Base-by-base conservation (phyloP, 2,797 vertebrate species). In the Danio albolineatus region DNA sequence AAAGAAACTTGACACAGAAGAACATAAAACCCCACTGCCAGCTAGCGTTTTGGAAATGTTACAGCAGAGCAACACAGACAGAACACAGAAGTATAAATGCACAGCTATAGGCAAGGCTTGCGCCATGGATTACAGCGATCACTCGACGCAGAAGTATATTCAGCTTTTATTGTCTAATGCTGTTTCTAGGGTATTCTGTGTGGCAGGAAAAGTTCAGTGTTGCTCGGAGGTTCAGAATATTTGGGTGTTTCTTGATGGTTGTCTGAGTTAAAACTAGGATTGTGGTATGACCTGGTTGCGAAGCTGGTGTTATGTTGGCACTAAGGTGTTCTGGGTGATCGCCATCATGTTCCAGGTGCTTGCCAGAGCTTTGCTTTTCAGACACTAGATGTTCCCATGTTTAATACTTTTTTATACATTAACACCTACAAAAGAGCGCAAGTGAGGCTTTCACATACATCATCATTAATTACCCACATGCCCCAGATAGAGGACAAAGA, bases 381-480 rank as follows among this genome's bases (percentile, higher is more conserved):
- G 19, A 21, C 19, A 12, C 2, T 57, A 57, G 10, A 21, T 57
- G 28, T 41, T 14, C 14, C 14, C 16, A 61, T 61, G 59, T 61
- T 61, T 39, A 61, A 61, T 44, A 65, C 10, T 13, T n/a, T 21
- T 49, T 53, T 28, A 41, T 38, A 39, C 41, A 13, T 6, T 53
- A 39, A 39, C 28, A 28, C 48, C 36, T n/a, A 69, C 13, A 14
- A 4, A 56, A 41, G 53, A 44, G 38, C 17, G 56, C 6, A 7
- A 38, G 69, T 72, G 17, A 72, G 48, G 49, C 17, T 71, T 64
- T 71, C 57, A 39, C 70, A 16, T 28, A 57, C 59, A 62, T 21
- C 71, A 62, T 14, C 46, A 21, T 17, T 36, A 60, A 59, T 73
- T 73, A 73, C 71, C 56, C 54, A 73, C 41, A 73, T 36, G 21